Conservation (phyloP, 2,113 vertebrate species). For the Ascaphus truei region DNA sequence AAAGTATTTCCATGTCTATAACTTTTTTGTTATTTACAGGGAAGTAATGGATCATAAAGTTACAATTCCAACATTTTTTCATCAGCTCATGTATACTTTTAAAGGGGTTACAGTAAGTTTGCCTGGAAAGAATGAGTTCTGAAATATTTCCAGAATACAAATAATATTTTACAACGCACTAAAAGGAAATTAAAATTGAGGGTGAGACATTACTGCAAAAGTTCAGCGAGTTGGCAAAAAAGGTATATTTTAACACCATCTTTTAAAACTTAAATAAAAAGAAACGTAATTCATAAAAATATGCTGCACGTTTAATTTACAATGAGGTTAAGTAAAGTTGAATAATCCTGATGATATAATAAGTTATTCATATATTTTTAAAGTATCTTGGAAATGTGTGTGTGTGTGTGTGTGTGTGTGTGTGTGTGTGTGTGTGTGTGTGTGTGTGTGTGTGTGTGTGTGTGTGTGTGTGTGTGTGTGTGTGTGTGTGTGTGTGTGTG, state of each 20-base stretch:
- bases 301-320: conserved; percentile 18
- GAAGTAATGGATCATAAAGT: conserved; percentile 48
- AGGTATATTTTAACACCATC: conserved; percentile 47
- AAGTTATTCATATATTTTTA: too few species aligned
- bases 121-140: conserved; percentile 52
- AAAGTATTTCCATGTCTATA: too few species aligned
- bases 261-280: conserved; percentile 54
- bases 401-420: too few species aligned
- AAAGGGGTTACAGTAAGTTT: conserved; percentile 47
- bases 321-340: conserved; percentile 8
- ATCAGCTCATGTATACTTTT: conserved; percentile 39
- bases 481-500: too few species aligned
- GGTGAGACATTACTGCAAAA: conserved; percentile 50
- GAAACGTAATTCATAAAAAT: conserved; percentile 48
- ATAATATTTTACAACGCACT: conserved; percentile 56
- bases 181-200: conserved; percentile 63
- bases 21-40: conserved; percentile 52
- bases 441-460: too few species aligned
- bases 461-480: too few species aligned
- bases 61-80: conserved; percentile 45
- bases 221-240: conserved; percentile 49
- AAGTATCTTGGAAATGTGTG: too few species aligned
- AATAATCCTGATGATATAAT: conserved; percentile 4
- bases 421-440: too few species aligned
- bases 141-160: conserved; percentile 38